A percentile compares a stretch with the other conserved stretches of the same genome.
phyloP scores from a whole-genome alignment of 2,797 vertebrate species.

The Myotis daubentonii region DNA sequence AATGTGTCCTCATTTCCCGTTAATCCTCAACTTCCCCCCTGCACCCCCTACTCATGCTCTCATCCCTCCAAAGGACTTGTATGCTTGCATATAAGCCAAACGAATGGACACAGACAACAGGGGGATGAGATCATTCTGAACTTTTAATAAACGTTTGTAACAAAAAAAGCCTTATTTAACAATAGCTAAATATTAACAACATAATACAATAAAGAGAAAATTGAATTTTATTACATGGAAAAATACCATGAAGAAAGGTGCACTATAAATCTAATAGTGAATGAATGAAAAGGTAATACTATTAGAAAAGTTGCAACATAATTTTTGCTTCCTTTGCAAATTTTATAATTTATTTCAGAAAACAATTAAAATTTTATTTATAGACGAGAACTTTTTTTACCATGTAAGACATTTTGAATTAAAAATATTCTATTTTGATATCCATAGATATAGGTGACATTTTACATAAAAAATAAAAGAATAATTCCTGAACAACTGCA shows the following conservation, averaged over 20 bases:
- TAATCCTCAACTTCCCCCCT: too few species aligned
- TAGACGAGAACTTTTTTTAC: slow-evolving; percentile 21
- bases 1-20: too few species aligned
- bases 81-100: too few species aligned
- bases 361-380: neutral
- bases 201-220: slow-evolving; percentile 62
- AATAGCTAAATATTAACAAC: slow-evolving; percentile 77
- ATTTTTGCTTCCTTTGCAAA: slow-evolving; percentile 73
- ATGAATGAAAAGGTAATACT: slow-evolving; percentile 59
- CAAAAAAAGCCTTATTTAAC: neutral
- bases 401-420: neutral
- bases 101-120: too few species aligned
- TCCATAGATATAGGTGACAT: slow-evolving; percentile 64
- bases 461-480: slow-evolving; percentile 74
- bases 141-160: too few species aligned
- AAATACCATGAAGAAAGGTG: slow-evolving; percentile 52
- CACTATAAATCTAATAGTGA: slow-evolving; percentile 67
- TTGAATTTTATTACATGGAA: slow-evolving; percentile 59
- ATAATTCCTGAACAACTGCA: neutral
- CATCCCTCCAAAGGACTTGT: too few species aligned
- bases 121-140: too few species aligned
- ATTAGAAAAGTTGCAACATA: slow-evolving; percentile 53
- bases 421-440: slow-evolving; percentile 3
- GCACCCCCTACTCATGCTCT: too few species aligned
- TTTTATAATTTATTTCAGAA: slow-evolving; percentile 75